Conservation (phyloP, 2,113 vertebrate species). For the Prietella phreatophila region DNA sequence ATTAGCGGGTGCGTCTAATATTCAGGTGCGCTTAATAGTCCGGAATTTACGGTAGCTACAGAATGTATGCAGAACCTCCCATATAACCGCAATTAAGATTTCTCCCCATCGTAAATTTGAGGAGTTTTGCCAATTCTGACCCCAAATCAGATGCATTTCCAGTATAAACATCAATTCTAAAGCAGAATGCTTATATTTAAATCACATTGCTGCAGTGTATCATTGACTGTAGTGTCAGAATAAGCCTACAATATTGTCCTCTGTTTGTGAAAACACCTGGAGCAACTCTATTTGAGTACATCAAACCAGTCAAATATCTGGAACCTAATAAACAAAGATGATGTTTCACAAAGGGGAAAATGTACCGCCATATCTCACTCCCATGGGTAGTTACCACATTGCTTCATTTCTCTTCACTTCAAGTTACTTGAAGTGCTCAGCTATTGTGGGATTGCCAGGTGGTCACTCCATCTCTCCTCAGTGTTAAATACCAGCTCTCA, state of each 20-base stretch:
- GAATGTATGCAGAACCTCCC: neutral
- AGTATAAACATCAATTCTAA: neutral
- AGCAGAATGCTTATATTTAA: neutral
- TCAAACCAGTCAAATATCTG: neutral
- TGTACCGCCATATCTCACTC: neutral
- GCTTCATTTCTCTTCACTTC: neutral
- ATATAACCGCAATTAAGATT: neutral
- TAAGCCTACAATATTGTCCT: neutral
- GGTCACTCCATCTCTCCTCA: neutral
- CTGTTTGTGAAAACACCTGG: neutral
- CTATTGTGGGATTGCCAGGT: neutral
- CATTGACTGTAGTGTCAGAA: neutral
- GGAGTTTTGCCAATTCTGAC: neutral
- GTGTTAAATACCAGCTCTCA: neutral
- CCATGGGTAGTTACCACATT: neutral
- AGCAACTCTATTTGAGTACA: neutral
- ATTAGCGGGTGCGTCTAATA: no score
- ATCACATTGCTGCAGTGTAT: neutral
- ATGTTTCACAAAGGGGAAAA: neutral
- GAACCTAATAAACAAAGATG: neutral
- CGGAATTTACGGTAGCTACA: no score
- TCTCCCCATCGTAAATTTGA: neutral
- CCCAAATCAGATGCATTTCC: neutral
- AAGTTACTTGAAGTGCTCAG: neutral
- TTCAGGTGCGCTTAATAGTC: no score